These are phyloP conservation scores for Prionace glauca DNA, from an alignment of 2,797 vertebrate species.

Conservation along the genomic window DNA sequence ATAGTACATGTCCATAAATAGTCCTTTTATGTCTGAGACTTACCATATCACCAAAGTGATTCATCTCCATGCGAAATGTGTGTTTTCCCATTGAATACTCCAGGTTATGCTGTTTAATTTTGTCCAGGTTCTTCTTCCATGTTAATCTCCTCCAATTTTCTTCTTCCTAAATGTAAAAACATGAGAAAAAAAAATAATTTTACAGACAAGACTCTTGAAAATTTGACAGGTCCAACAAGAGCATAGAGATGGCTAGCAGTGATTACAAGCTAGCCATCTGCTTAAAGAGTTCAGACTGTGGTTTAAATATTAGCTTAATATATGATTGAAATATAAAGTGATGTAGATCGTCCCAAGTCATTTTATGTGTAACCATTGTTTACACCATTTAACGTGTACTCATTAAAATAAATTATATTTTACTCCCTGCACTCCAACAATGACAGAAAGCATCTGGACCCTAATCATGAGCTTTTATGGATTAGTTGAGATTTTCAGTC, in stretches of 20 bases:
- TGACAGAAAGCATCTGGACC: neutral
- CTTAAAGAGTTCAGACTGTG: neutral
- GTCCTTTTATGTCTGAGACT: neutral
- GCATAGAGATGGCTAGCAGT: neutral
- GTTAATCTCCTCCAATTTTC: slow-evolving; percentile 33
- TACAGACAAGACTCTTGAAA: neutral
- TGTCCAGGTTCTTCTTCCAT: slow-evolving; percentile 40
- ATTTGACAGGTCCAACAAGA: neutral
- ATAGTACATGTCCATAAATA: neutral
- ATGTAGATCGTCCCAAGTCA: too few species aligned
- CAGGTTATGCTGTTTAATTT: slow-evolving; percentile 36
- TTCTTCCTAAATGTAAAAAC: neutral
- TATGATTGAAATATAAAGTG: neutral
- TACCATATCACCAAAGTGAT: slow-evolving; percentile 40
- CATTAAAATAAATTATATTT: neutral
- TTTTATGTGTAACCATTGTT: neutral
- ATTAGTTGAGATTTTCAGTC: neutral
- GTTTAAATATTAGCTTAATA: neutral
- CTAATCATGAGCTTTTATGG: neutral
- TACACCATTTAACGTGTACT: neutral
- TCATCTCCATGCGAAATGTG: slow-evolving; percentile 38
- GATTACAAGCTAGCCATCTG: neutral
- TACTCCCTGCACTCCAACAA: neutral
- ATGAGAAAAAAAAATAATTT: neutral
- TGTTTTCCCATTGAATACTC: slow-evolving; percentile 15